phyloP scores from a whole-genome alignment of 2,888 invertebrate genomes.

The Pollenia labialis region DNA sequence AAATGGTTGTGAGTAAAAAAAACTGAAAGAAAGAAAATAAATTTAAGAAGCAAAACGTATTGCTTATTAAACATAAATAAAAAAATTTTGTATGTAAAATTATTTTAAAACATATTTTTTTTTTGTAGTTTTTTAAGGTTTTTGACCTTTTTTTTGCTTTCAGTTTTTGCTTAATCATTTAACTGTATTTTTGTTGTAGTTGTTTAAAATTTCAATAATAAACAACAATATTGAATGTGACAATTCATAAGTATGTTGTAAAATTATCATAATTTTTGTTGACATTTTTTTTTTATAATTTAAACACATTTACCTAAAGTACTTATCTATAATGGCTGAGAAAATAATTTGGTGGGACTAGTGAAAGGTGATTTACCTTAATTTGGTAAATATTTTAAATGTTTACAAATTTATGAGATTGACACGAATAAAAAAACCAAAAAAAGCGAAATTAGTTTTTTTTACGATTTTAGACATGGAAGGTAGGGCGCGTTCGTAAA shows the following conservation, averaged over 20 bases:
- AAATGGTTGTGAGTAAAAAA: not conserved
- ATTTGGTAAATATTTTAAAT: not conserved
- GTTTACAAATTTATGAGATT: conserved; percentile 7
- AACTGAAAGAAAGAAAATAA: not conserved
- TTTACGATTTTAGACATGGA: too few species aligned
- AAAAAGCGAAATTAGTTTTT: too few species aligned
- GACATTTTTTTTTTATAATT: conserved; percentile 46
- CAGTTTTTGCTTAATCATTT: conserved; percentile 20
- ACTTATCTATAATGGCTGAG: conserved; percentile 1
- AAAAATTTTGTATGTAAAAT: not conserved
- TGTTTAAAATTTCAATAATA: not conserved
- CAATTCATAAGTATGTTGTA: conserved; percentile 31
- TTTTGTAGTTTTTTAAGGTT: conserved; percentile 21
- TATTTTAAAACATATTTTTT: not conserved
- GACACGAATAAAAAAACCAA: not conserved
- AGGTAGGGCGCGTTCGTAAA: too few species aligned
- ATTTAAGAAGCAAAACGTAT: not conserved
- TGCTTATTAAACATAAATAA: conserved; percentile 48
- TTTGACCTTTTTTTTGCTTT: conserved; percentile 44
- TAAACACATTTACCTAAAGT: conserved; percentile 4
- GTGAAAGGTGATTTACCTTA: conserved; percentile 34
- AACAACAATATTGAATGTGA: conserved; percentile 19
- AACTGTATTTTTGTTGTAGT: conserved; percentile 29
- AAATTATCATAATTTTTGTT: conserved; percentile 68
- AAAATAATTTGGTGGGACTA: conserved; percentile 12